Conservation (phyloP, 2,797 vertebrate genomes). For the Cetoscarus ocellatus region DNA sequence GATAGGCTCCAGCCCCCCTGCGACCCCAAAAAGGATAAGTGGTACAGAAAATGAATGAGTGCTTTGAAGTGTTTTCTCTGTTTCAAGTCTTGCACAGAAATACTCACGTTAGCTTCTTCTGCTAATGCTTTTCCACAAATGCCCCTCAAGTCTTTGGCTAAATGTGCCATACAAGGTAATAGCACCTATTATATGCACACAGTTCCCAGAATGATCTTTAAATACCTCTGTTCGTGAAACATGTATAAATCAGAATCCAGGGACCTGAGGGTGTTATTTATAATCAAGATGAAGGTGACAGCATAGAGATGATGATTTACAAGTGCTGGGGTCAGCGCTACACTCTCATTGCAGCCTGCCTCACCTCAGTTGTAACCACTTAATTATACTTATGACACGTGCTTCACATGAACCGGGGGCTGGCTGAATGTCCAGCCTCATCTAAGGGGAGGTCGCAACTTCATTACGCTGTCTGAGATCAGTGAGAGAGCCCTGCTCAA, state of each 20-base stretch:
- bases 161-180: conserved; percentile 44
- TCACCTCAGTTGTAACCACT: conserved; percentile 38
- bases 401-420: conserved; percentile 25
- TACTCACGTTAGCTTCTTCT: background rate
- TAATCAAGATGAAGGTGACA: conserved; percentile 57
- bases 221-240: conserved; percentile 58
- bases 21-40: no score
- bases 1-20: no score
- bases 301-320: conserved; percentile 64
- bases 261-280: conserved; percentile 50
- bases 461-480: conserved; percentile 64
- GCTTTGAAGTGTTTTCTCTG: no score
- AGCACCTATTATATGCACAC: conserved; percentile 46
- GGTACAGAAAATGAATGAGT: no score
- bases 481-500: conserved; percentile 49
- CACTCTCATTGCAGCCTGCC: conserved; percentile 20
- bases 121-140: conserved; percentile 3
- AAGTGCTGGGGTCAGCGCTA: conserved; percentile 44
- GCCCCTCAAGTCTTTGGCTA: conserved; percentile 21
- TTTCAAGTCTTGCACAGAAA: background rate
- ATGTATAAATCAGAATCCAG: conserved; percentile 62
- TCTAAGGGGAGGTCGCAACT: conserved; percentile 52
- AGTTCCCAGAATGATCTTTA: conserved; percentile 41
- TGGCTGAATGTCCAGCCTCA: conserved; percentile 27
- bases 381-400: conserved; percentile 38